Base-by-base conservation (phyloP, 1,140 invertebrate species). In the Sitobion miscanthi region DNA sequence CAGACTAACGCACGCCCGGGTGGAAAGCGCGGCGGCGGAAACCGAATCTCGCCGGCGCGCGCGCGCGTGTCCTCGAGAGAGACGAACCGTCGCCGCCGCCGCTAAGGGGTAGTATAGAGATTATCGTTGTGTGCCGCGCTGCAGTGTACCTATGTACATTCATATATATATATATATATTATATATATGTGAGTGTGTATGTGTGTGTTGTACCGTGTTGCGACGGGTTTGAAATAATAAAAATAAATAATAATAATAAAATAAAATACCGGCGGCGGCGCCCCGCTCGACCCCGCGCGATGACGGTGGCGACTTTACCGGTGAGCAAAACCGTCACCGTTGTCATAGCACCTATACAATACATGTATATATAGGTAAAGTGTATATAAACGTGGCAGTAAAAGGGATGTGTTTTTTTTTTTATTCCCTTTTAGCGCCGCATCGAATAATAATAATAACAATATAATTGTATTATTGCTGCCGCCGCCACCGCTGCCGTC, bases 381-480 rank as follows among this genome's bases (percentile, higher is more conserved):
- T 77, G 77, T 83, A 54, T 83, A 83, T 83, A 38, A 83, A 77
- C 62, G 62, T 23, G 77, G 35, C 35, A 42, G 83, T 85, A 85
- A 85, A 85, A 85, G 83, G 38, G 38, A 77, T 25, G 83, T 85
- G 35, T 35, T 86, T 86, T 86, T 86, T 86, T 86, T 86, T 17
- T 35, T 35, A 85, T 85, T 86, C 45, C 42, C 45, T 87, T 87
- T 87, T 87, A 87, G 85, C 85, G 45, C 85, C 85, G 45, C 85
- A 45, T 47, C 45, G 25, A 87, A 47, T 87, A 47, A 87, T 87
- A 47, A 87, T 87, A 47, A 87, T 87, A 87, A 87, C 85, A 25
- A 47, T 23, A 47, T 87, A 87, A 87, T 87, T 87, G 85, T 87
- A 87, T 87, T 87, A 87, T 87, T 30, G 85, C 45, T 42, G 42